Evolutionary conservation across 1,140 invertebrate genomes (phyloP).

Genomic region (Drosophila arizonae): DNA sequence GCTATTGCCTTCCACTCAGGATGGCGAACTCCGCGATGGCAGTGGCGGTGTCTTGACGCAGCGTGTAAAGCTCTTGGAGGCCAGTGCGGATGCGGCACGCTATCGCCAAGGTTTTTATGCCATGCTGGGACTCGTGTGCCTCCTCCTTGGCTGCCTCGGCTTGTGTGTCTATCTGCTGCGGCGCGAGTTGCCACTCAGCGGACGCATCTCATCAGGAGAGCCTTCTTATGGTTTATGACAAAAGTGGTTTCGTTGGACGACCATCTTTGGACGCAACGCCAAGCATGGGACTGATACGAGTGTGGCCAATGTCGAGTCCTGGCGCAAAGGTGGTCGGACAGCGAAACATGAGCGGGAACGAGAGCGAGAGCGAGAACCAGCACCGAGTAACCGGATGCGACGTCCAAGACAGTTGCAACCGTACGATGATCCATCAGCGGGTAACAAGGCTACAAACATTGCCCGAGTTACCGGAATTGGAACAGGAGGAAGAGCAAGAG

Average conservation of each 20-base stretch:
- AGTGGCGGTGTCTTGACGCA: constrained; percentile 44
- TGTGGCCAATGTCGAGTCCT: constrained; percentile 72
- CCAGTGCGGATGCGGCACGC: constrained; percentile 70
- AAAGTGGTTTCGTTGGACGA: constrained; percentile 79
- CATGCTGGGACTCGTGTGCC: constrained; percentile 67
- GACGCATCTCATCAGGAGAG: constrained; percentile 38
- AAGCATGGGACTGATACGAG: constrained; percentile 51
- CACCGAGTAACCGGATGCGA: constrained; percentile 39
- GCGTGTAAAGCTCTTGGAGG: constrained; percentile 64
- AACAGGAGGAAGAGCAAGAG: constrained; percentile 31
- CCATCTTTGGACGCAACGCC: constrained; percentile 64
- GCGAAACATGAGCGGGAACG: constrained; percentile 50
- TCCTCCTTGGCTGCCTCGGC: constrained; percentile 70
- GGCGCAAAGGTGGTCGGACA: constrained; percentile 78
- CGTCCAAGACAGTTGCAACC: constrained; percentile 66
- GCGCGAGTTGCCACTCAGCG: constrained; percentile 46
- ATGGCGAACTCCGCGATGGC: constrained; percentile 28
- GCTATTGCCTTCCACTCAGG: constrained; percentile 54
- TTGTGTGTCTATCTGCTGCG: constrained; percentile 75
- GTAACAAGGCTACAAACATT: constrained; percentile 50
- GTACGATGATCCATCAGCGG: constrained; percentile 62
- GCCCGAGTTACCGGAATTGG: constrained; percentile 31
- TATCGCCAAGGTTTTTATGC: constrained; percentile 81
- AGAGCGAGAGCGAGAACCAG: constrained; percentile 10
- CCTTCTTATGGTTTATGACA: constrained; percentile 77